Percentiles rank a stretch among this genome's conserved stretches.
Conservation (phyloP, 2,113 vertebrate genomes). For the Cnemophilus loriae region DNA sequence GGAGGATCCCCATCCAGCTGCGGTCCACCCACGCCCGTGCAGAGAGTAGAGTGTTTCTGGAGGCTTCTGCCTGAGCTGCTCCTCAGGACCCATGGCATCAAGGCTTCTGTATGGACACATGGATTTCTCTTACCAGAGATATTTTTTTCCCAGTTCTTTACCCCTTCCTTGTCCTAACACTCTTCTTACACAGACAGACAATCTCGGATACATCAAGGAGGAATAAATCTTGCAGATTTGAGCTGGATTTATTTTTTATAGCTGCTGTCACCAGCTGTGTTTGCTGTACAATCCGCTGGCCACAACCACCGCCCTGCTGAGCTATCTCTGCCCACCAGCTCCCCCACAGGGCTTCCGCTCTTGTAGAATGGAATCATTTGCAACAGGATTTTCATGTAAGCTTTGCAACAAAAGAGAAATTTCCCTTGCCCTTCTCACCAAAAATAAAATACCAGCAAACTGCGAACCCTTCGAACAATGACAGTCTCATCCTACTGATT, state of each 20-base stretch:
- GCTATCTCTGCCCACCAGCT: not conserved
- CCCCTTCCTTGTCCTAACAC: not conserved
- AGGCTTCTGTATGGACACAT: not conserved
- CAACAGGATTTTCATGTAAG: not conserved
- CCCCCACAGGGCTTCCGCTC: not conserved
- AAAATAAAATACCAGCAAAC: not conserved
- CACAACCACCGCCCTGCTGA: not conserved
- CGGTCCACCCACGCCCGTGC: rapidly evolving
- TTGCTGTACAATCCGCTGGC: conserved; percentile 1
- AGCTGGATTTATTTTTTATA: conserved; percentile 16
- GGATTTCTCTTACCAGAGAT: not conserved
- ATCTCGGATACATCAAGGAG: not conserved
- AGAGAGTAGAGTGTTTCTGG: not conserved
- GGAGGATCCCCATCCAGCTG: not conserved
- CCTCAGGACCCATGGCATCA: not conserved
- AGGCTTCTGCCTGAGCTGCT: not conserved
- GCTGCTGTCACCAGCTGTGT: not conserved
- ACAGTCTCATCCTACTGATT: not conserved
- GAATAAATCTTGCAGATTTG: conserved; percentile 3
- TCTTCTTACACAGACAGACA: not conserved
- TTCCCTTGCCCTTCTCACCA: not conserved
- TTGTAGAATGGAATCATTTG: not conserved
- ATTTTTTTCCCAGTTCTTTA: not conserved
- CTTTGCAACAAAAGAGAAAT: not conserved
- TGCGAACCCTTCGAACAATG: not conserved